A percentile compares a stretch with the other conserved stretches of the same genome.
Evolutionary conservation across 2,888 invertebrate genomes (phyloP).

Genomic region (Actias luna): DNA sequence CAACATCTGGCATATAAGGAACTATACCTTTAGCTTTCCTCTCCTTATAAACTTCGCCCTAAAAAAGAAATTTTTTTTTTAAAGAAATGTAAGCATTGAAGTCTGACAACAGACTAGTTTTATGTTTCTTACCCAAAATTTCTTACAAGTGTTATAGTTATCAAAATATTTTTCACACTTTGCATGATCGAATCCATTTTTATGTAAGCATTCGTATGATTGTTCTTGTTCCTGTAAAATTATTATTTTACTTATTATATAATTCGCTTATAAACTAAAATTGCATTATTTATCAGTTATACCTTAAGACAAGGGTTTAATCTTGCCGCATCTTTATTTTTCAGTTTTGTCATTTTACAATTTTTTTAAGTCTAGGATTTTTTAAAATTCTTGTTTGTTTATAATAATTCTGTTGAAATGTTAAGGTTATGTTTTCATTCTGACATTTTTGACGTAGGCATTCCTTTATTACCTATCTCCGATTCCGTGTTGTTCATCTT

Average conservation of each 20-base stretch:
- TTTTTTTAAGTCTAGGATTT: constrained; percentile 3
- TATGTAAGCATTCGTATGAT: constrained; percentile 86
- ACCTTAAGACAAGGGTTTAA: constrained; percentile 71
- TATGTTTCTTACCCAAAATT: constrained; percentile 87
- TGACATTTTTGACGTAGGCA: not conserved
- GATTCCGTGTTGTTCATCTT: no score
- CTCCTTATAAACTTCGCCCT: constrained; percentile 83
- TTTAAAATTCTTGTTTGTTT: not conserved
- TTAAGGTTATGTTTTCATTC: constrained; percentile 12
- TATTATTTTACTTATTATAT: constrained; percentile 33
- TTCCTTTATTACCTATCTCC: not conserved
- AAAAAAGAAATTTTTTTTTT: constrained; percentile 39
- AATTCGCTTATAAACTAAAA: constrained; percentile 17
- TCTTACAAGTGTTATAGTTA: constrained; percentile 90
- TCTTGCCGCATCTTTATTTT: constrained; percentile 60
- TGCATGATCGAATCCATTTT: constrained; percentile 84
- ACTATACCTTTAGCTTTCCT: constrained; percentile 83
- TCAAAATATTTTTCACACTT: constrained; percentile 86
- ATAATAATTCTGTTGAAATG: not conserved
- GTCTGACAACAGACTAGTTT: not conserved
- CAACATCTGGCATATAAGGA: constrained; percentile 86
- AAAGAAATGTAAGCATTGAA: not conserved
- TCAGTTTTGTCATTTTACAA: constrained; percentile 48
- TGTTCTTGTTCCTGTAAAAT: constrained; percentile 86
- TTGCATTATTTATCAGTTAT: not conserved